These are phyloP conservation scores for Ferdinandea cuprea DNA, from an alignment of 2,888 invertebrate genomes.

Conservation along the genomic window DNA sequence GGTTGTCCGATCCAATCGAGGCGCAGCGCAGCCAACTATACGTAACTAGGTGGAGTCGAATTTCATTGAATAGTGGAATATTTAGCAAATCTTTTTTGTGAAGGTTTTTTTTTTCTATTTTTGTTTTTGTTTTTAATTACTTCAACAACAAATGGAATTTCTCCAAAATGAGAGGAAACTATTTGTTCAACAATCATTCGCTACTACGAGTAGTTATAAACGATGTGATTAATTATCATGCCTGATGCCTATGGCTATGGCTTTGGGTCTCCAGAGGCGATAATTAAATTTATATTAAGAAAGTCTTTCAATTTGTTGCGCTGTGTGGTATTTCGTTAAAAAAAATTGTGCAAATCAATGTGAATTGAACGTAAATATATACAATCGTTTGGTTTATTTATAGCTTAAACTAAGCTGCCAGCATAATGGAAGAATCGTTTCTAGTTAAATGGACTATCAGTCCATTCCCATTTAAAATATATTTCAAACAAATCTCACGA, in stretches of 20 bases:
- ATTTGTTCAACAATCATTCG: not conserved
- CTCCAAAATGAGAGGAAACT: not conserved
- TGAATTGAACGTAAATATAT: slow-evolving; percentile 15
- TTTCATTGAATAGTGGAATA: slow-evolving; percentile 33
- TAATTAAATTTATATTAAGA: slow-evolving; percentile 24
- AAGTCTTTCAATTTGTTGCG: slow-evolving; percentile 32
- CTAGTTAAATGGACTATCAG: slow-evolving; percentile 38
- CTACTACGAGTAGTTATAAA: slow-evolving; percentile 5
- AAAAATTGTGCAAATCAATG: slow-evolving; percentile 3
- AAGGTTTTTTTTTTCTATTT: not conserved
- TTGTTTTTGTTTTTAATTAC: not conserved
- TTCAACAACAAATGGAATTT: not conserved
- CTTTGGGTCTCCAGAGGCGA: not conserved
- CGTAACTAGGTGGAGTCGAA: slow-evolving; percentile 23
- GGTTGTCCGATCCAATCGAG: slow-evolving; percentile 26
- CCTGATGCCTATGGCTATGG: no score
- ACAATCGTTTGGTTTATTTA: slow-evolving; percentile 17
- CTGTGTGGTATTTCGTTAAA: not conserved
- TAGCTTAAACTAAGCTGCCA: not conserved
- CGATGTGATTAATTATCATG: slow-evolving; percentile 39
- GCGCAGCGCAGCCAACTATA: not conserved
- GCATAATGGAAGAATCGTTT: slow-evolving; percentile 21
- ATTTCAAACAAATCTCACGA: slow-evolving; percentile 14
- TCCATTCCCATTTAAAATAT: not conserved
- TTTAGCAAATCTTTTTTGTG: slow-evolving; percentile 46